Conservation (phyloP, 2,113 vertebrate genomes). For the Xenopus laevis region DNA sequence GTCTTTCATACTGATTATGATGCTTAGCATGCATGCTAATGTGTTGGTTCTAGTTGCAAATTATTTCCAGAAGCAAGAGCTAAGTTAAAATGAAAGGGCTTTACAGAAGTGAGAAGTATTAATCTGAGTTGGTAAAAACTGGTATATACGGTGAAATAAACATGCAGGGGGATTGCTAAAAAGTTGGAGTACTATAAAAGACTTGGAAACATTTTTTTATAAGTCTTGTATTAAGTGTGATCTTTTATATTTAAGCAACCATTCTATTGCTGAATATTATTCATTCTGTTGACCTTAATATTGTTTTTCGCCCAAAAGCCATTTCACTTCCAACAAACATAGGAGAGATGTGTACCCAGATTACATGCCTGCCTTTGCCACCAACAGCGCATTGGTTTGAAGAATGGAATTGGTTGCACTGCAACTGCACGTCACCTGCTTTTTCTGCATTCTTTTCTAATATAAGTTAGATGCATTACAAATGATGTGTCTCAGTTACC, state of each 20-base stretch:
- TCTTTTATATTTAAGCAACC: background rate
- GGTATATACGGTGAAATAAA: too few species aligned
- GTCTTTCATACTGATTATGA: too few species aligned
- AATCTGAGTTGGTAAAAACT: too few species aligned
- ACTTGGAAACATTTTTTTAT: background rate
- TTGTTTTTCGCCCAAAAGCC: background rate
- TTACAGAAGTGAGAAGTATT: too few species aligned
- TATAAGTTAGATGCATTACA: background rate
- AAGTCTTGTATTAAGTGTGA: background rate
- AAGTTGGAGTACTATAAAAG: background rate
- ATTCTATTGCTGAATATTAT: background rate
- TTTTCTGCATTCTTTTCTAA: conserved; percentile 15
- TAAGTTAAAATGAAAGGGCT: too few species aligned
- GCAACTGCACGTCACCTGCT: conserved; percentile 17
- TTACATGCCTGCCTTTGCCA: background rate
- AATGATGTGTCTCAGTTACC: conserved; percentile 10
- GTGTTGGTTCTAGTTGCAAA: too few species aligned
- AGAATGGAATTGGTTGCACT: conserved; percentile 5
- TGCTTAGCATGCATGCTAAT: too few species aligned
- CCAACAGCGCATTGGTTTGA: too few species aligned
- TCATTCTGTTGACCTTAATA: background rate
- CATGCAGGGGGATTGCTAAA: too few species aligned
- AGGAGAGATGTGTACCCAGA: too few species aligned
- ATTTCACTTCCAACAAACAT: background rate
- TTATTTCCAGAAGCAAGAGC: too few species aligned